These are phyloP conservation scores for Xanthostigma xanthostigma DNA, from an alignment of 2,888 invertebrate genomes.

Conservation along the genomic window DNA sequence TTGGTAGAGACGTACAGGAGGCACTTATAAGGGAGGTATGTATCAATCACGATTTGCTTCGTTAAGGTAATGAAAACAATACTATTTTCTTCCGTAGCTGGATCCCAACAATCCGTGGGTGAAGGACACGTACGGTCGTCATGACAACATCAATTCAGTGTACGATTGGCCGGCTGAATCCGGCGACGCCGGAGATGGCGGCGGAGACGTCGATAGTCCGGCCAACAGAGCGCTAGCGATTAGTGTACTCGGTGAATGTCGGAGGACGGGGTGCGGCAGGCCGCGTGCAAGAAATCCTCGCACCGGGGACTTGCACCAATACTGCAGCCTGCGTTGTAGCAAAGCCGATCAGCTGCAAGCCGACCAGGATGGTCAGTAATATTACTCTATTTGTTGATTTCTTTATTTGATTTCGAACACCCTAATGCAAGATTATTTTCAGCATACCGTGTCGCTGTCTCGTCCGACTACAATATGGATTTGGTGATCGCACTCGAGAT, in stretches of 20 bases:
- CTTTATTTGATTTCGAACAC: neutral
- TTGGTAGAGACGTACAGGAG: too few relatives aligned
- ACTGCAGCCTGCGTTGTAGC: slow-evolving; percentile 37
- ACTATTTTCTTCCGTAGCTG: slow-evolving; percentile 12
- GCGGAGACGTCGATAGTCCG: slow-evolving; percentile 7
- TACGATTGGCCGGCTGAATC: slow-evolving; percentile 48
- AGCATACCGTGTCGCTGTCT: slow-evolving; percentile 20
- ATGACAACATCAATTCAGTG: slow-evolving; percentile 33
- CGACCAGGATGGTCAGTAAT: too few relatives aligned
- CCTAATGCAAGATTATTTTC: slow-evolving; percentile 6
- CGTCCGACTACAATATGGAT: slow-evolving; percentile 42
- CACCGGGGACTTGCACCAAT: slow-evolving; percentile 34
- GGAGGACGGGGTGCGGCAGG: slow-evolving; percentile 26
- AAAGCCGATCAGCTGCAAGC: slow-evolving; percentile 15
- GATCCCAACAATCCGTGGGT: slow-evolving; percentile 37
- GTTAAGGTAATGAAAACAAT: too few relatives aligned
- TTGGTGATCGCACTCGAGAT: slow-evolving; percentile 49
- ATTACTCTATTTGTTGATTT: too few relatives aligned
- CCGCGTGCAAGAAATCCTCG: slow-evolving; percentile 32
- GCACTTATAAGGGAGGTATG: too few relatives aligned
- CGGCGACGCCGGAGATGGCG: slow-evolving; percentile 25
- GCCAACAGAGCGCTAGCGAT: slow-evolving; percentile 24
- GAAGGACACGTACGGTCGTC: slow-evolving; percentile 33
- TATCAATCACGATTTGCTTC: too few relatives aligned
- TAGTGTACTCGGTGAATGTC: slow-evolving; percentile 27